These are phyloP conservation scores for Brienomyrus longianalis DNA, from an alignment of 2,113 vertebrate species.

Conservation along the genomic window DNA sequence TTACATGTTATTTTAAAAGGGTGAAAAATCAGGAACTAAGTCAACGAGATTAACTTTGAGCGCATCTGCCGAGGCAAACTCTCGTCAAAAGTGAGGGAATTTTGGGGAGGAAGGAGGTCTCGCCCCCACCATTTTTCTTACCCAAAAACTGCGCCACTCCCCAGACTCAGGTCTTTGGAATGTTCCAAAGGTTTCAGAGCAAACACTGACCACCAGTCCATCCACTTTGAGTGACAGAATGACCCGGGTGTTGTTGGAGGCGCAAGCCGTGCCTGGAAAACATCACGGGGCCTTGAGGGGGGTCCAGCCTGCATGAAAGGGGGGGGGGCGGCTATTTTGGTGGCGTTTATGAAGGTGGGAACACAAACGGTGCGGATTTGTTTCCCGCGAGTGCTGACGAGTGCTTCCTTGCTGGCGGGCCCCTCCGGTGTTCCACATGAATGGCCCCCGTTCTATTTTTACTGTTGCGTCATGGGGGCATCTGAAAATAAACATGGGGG, in stretches of 20 bases:
- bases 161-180: neutral
- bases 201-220: neutral
- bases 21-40: slow-evolving; percentile 47
- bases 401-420: neutral
- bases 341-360: neutral
- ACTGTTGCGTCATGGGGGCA: neutral
- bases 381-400: neutral
- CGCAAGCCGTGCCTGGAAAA: neutral
- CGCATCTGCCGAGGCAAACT: slow-evolving; percentile 58
- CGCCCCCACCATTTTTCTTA: slow-evolving; percentile 10
- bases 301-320: neutral
- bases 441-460: neutral
- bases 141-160: neutral
- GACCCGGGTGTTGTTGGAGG: neutral
- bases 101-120: neutral
- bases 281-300: neutral
- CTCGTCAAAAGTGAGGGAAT: slow-evolving; percentile 25
- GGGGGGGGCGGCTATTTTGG: neutral
- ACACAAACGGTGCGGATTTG: neutral
- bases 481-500: neutral
- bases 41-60: slow-evolving; percentile 66
- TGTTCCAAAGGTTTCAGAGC: neutral
- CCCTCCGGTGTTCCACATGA: neutral
- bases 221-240: neutral
- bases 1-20: slow-evolving; percentile 71